These are phyloP conservation scores for Nomada hirtipes DNA, from an alignment of 2,888 invertebrate species.

Conservation along the genomic window DNA sequence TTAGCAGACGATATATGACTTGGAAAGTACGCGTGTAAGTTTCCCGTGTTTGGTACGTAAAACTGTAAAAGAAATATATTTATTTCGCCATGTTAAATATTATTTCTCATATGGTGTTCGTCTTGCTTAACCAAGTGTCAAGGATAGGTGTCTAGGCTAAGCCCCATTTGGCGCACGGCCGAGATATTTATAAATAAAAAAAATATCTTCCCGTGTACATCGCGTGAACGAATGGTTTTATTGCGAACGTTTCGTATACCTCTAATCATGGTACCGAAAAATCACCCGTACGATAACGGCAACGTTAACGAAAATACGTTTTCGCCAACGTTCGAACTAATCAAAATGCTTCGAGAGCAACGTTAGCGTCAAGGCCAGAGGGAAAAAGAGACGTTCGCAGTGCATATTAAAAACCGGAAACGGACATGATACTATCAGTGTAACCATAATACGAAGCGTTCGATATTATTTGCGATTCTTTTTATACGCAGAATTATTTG, in stretches of 20 bases:
- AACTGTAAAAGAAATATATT: constrained; percentile 9
- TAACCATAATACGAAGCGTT: constrained; percentile 26
- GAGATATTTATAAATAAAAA: constrained; percentile 76
- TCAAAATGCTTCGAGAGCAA: constrained; percentile 23
- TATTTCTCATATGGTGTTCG: constrained; percentile 23
- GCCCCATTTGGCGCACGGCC: constrained; percentile 77
- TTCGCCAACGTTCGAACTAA: background rate
- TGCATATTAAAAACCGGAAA: constrained; percentile 58
- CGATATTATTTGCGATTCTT: background rate
- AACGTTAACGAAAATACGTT: background rate
- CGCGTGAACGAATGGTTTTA: constrained; percentile 42
- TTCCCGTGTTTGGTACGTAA: constrained; percentile 25
- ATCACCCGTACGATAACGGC: background rate
- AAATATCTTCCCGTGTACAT: constrained; percentile 58
- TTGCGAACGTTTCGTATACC: constrained; percentile 15
- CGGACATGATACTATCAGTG: constrained; percentile 34
- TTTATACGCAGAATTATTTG: background rate
- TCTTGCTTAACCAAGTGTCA: constrained; percentile 77
- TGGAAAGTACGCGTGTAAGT: constrained; percentile 9
- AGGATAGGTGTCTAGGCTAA: constrained; percentile 79
- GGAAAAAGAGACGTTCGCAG: constrained; percentile 9
- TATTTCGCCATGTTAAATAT: background rate
- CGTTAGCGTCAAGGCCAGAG: constrained; percentile 39
- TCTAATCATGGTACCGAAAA: background rate
- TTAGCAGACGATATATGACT: constrained; percentile 63